Base-by-base conservation (phyloP, 2,888 invertebrate species). In the Ferdinandea cuprea region DNA sequence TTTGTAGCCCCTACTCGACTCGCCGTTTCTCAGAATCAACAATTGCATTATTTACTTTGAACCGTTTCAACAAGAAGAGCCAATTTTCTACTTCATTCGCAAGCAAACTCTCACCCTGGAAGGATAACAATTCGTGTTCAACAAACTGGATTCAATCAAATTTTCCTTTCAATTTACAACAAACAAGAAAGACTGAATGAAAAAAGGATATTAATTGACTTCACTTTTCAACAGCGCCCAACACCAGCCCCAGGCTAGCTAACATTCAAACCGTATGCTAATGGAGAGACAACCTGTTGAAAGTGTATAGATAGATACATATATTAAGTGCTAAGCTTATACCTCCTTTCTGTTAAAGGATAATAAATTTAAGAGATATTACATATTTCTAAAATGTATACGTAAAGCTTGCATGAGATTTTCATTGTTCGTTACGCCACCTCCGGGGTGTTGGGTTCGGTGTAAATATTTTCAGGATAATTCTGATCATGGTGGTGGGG, bases 261-360 rank as follows among this genome's bases (percentile, higher is more conserved):
- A 44, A 3, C 17, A 7, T 13, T 21, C 25, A 15, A 9, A 21
- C 54, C 59, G 65, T 63, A 65, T 65, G 65, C 48, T 65, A 63
- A 48, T 74, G 48, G 28, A n/a, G 13, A n/a, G 48, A 58, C 58
- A 58, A 74, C 74, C 74, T 74, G 74, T 74, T 74, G 72, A 72
- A 25, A 32, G 46, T 19, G 35, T 63, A 9, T 13, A 15, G 15
- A 32, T n/a, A 9, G 9, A 15, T 32, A 17, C 13, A 30, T 19
- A 54, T n/a, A 15, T 21, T n/a, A n/a, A n/a, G n/a, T n/a, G n/a
- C n/a, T n/a, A n/a, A n/a, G n/a, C n/a, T n/a, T n/a, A n/a, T n/a
- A n/a, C n/a, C n/a, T n/a, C n/a, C n/a, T 15, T 9, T 13, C 2
- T 21, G 46, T 13, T 19, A 3, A 48, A 63, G 69, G 69, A 37